Base-by-base conservation (phyloP, 2,113 vertebrate species). In the Lutjanus erythropterus region DNA sequence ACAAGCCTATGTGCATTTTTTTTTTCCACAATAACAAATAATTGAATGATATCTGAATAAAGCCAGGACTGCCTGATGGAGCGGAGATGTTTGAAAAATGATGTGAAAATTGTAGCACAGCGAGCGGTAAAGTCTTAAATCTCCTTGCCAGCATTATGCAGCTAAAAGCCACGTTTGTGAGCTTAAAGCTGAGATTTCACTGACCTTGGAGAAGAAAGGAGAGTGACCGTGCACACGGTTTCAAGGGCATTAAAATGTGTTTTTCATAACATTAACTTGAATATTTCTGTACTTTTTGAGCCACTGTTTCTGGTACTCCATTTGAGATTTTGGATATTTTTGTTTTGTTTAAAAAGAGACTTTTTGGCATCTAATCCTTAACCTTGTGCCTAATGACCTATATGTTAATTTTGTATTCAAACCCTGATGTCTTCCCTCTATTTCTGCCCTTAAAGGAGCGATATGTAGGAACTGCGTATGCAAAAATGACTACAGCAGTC, bases 21-120 rank as follows among this genome's bases (percentile, higher is more conserved):
- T 73, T 83, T 80, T 82, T 58, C n/a, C 47, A 71, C n/a, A 75
- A 53, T 69, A 88, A 81, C 53, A 81, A 75, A 83, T 79, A 87
- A 88, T 61, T 89, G 46, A 82, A 85, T 81, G 82, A 87, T 58
- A 39, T 64, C 55, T 76, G 66, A 79, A 85, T 75, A 60, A 71
- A 74, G 71, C 80, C 64, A 75, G 71, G 41, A 83, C 75, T 9
- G 4, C 50, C 70, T 66, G 60, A 80, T 74, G 80, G 60, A 66
- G 37, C 25, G 66, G 18, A 60, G 61, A 80, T 55, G 33, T 73
- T 27, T 67, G 53, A 65, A 56, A 44, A 70, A 60, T 39, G 11
- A 75, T 60, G 31, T 37, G 39, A 55, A 81, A 52, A 75, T 52
- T 47, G 73, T 25, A 73, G 58, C 59, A 27, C 71, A 39, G 49